A percentile compares a stretch with the other conserved stretches of the same genome.
Conservation (phyloP, 2,113 vertebrate species). For the Lathamus discolor region DNA sequence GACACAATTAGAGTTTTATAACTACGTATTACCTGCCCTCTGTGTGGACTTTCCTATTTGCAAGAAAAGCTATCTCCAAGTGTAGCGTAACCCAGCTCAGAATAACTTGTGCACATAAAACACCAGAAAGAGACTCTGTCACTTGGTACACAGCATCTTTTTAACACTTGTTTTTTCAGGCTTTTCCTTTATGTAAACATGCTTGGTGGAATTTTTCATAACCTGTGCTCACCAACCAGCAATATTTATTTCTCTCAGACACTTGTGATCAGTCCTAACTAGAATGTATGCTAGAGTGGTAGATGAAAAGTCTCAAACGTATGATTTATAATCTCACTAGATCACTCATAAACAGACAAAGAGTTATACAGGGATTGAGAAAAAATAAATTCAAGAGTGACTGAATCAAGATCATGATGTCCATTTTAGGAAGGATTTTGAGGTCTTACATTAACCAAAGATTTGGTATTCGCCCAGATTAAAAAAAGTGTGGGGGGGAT, state of each 20-base stretch:
- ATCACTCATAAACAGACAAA: not conserved
- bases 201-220: not conserved
- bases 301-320: not conserved
- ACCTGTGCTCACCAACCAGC: not conserved
- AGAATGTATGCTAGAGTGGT: not conserved
- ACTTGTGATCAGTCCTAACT: not conserved
- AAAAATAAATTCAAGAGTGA: not conserved
- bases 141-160: not conserved
- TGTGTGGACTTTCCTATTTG: not conserved
- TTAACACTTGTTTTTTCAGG: not conserved
- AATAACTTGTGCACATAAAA: not conserved
- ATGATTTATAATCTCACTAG: not conserved
- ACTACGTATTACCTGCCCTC: not conserved
- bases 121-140: not conserved
- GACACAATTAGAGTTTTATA: slow-evolving; percentile 6
- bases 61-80: not conserved
- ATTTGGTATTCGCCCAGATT: not conserved
- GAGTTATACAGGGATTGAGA: not conserved
- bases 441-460: not conserved
- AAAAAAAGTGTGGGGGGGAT: not conserved
- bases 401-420: not conserved
- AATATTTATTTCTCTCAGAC: not conserved
- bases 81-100: not conserved
- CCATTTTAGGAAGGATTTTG: not conserved
- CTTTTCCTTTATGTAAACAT: not conserved